These are phyloP conservation scores for Trissoscelio sp. DNA, from an alignment of 2,888 invertebrate species.

Conservation along the genomic window DNA sequence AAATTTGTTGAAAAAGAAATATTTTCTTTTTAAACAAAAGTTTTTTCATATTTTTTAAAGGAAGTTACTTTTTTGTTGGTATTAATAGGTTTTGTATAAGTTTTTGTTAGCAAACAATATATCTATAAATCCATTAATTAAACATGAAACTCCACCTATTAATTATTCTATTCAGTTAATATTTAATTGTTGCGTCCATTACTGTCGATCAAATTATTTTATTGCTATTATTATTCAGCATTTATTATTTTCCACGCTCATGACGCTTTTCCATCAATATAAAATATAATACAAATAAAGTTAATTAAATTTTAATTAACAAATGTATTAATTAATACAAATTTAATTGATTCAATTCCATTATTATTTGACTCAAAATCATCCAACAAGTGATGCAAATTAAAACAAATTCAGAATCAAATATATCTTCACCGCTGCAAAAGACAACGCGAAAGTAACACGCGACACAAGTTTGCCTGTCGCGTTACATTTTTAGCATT, in stretches of 20 bases:
- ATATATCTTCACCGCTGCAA: not conserved
- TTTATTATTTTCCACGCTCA: no score
- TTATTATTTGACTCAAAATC: not conserved
- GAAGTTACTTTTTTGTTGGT: no score
- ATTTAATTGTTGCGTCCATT: not conserved
- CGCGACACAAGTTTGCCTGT: constrained; percentile 30
- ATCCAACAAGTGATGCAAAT: not conserved
- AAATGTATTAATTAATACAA: no score
- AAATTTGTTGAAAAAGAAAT: not conserved
- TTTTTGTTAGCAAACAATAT: no score
- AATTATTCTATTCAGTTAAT: not conserved
- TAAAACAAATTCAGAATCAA: not conserved
- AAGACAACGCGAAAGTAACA: constrained; percentile 1
- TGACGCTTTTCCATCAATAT: no score
- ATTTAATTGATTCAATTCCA: no score
- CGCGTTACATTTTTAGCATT: constrained; percentile 31
- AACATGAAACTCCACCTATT: not conserved
- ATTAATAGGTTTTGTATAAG: no score
- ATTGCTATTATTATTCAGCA: not conserved
- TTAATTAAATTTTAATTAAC: no score
- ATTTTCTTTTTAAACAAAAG: not conserved
- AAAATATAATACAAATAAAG: no score
- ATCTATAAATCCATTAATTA: no score
- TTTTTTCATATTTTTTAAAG: no score
- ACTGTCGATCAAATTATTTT: not conserved